Evolutionary conservation across 2,888 invertebrate species (phyloP).

Genomic region (Spodoptera picta): DNA sequence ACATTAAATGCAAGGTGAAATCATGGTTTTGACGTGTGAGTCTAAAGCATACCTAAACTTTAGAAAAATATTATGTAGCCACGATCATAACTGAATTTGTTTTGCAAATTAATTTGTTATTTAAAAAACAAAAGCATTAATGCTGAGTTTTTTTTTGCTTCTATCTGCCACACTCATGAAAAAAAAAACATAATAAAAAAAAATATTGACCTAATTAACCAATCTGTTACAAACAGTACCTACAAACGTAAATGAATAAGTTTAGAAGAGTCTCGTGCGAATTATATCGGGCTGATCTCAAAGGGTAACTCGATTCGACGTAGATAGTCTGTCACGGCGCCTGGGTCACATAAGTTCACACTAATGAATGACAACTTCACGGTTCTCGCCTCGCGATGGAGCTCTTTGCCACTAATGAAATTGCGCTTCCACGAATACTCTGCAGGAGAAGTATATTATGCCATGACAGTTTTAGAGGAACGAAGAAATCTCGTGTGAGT

Average conservation of each 20-base stretch:
- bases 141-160: too few relatives aligned
- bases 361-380: constrained; percentile 78
- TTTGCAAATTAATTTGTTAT: too few relatives aligned
- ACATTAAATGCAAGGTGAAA: too few relatives aligned
- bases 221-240: constrained; percentile 12
- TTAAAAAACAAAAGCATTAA: too few relatives aligned
- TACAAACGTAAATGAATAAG: constrained; percentile 35
- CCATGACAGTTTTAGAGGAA: constrained; percentile 46
- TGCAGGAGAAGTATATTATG: constrained; percentile 58
- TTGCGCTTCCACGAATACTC: constrained; percentile 69
- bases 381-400: constrained; percentile 66
- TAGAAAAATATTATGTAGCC: too few relatives aligned
- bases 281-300: constrained; percentile 59
- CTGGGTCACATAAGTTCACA: constrained; percentile 70
- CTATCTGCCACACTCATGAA: too few relatives aligned
- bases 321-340: constrained; percentile 59
- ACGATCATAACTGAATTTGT: too few relatives aligned
- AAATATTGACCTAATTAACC: constrained; percentile 5
- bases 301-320: constrained; percentile 63
- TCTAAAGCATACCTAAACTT: too few relatives aligned
- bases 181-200: constrained; percentile 4
- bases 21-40: too few relatives aligned
- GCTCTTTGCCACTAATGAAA: constrained; percentile 79
- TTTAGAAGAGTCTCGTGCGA: constrained; percentile 27
- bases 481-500: constrained; percentile 37